Evolutionary conservation across 2,113 vertebrate genomes (phyloP).

Genomic region (Peromyscus maniculatus): DNA sequence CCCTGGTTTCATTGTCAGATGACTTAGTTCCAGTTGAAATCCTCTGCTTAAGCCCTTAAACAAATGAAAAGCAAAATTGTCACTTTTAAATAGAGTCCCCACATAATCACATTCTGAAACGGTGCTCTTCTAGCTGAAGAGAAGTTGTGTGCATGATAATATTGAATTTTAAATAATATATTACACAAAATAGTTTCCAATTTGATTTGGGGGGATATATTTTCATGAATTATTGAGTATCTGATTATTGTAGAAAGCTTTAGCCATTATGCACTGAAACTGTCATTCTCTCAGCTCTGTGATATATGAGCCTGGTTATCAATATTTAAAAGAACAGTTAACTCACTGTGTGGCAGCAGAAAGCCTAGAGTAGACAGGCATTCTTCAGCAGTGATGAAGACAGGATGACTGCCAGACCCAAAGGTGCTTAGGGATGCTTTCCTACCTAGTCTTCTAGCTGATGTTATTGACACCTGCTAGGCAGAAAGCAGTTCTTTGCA

Average conservation of each 20-base stretch:
- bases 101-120: slow-evolving; percentile 89
- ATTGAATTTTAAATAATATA: slow-evolving; percentile 93
- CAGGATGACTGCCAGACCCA: slow-evolving; percentile 70
- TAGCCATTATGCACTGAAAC: slow-evolving; percentile 86
- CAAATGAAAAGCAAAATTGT: slow-evolving; percentile 91
- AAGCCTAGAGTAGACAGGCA: slow-evolving; percentile 74
- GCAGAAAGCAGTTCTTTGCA: not conserved
- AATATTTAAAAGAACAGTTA: slow-evolving; percentile 90
- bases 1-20: slow-evolving; percentile 85
- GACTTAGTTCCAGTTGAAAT: slow-evolving; percentile 88
- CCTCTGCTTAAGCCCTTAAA: slow-evolving; percentile 87
- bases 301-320: slow-evolving; percentile 89
- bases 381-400: slow-evolving; percentile 82
- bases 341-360: slow-evolving; percentile 77
- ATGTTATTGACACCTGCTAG: not conserved
- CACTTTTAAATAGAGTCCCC: slow-evolving; percentile 89
- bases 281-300: slow-evolving; percentile 85
- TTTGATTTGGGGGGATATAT: slow-evolving; percentile 89
- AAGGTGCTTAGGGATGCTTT: slow-evolving; percentile 70
- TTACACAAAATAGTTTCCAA: slow-evolving; percentile 90
- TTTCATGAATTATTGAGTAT: slow-evolving; percentile 92
- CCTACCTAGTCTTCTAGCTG: slow-evolving; percentile 39
- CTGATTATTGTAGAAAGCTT: slow-evolving; percentile 90
- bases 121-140: slow-evolving; percentile 83
- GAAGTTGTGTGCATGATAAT: slow-evolving; percentile 89